These are phyloP conservation scores for Drosophila funebris DNA, from an alignment of 1,140 invertebrate species.

Conservation along the genomic window DNA sequence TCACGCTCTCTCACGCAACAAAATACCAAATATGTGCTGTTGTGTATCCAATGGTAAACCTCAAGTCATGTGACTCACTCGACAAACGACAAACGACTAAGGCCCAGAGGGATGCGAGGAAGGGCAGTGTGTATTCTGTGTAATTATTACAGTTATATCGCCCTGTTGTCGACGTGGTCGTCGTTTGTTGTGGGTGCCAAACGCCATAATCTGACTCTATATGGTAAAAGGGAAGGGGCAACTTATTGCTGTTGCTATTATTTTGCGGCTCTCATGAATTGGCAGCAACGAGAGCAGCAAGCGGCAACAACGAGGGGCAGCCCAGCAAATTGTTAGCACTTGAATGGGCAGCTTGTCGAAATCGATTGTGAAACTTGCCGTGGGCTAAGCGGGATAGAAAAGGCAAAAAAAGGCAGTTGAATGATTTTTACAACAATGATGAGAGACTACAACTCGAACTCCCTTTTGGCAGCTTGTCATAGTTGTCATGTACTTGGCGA, in stretches of 20 bases:
- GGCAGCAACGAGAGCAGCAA: not conserved
- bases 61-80: constrained; percentile 44
- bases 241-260: constrained; percentile 9
- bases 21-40: constrained; percentile 24
- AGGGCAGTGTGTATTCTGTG: constrained; percentile 15
- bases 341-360: constrained; percentile 32
- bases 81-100: not conserved
- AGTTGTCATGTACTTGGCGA: constrained; percentile 29
- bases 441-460: not conserved
- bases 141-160: constrained; percentile 74
- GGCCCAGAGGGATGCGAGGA: not conserved
- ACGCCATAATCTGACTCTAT: constrained; percentile 35
- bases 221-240: not conserved
- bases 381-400: constrained; percentile 48
- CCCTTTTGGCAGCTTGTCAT: constrained; percentile 36
- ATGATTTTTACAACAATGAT: constrained; percentile 29
- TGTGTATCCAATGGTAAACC: constrained; percentile 18
- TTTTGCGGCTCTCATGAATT: constrained; percentile 4
- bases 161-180: not conserved
- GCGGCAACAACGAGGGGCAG: no score
- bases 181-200: constrained; percentile 32
- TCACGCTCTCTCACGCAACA: not conserved
- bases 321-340: constrained; percentile 54
- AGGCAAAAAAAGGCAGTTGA: constrained; percentile 21
- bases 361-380: constrained; percentile 59